These are phyloP conservation scores for Syngnathus scovelli DNA, from an alignment of 2,113 vertebrate species.

Conservation along the genomic window DNA sequence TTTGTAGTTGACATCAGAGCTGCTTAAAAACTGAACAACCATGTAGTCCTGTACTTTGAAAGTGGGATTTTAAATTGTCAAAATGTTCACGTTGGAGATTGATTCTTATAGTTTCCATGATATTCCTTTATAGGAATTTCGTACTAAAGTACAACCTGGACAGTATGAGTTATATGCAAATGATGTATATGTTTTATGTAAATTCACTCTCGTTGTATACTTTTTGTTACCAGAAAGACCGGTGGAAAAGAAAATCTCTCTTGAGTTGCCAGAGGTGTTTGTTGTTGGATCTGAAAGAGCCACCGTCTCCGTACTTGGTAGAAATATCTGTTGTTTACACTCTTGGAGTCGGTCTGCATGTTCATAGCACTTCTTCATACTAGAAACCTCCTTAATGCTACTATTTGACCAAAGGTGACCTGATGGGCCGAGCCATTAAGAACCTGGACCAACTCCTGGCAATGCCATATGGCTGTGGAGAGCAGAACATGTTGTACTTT, in stretches of 20 bases:
- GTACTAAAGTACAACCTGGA: neutral
- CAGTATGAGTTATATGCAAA: neutral
- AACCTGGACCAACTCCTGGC: conserved; percentile 73
- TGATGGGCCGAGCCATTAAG: conserved; percentile 74
- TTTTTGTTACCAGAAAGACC: conserved; percentile 34
- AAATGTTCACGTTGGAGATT: neutral
- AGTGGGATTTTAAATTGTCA: neutral
- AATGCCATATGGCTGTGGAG: conserved; percentile 77
- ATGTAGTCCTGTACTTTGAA: neutral
- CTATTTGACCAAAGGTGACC: conserved; percentile 66
- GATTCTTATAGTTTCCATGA: neutral
- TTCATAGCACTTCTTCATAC: neutral
- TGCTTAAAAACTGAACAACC: neutral
- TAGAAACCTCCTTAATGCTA: neutral
- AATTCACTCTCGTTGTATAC: neutral
- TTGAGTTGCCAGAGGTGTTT: conserved; percentile 66
- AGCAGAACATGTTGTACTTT: conserved; percentile 83
- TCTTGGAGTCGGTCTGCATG: neutral
- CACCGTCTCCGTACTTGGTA: conserved; percentile 76
- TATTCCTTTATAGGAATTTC: neutral
- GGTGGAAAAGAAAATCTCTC: conserved; percentile 44
- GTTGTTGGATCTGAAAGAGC: conserved; percentile 74
- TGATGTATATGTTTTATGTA: neutral
- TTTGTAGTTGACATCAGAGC: neutral
- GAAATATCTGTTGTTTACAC: conserved; percentile 10